Conservation (phyloP, 2,888 invertebrate genomes). For the Leucania comma region DNA sequence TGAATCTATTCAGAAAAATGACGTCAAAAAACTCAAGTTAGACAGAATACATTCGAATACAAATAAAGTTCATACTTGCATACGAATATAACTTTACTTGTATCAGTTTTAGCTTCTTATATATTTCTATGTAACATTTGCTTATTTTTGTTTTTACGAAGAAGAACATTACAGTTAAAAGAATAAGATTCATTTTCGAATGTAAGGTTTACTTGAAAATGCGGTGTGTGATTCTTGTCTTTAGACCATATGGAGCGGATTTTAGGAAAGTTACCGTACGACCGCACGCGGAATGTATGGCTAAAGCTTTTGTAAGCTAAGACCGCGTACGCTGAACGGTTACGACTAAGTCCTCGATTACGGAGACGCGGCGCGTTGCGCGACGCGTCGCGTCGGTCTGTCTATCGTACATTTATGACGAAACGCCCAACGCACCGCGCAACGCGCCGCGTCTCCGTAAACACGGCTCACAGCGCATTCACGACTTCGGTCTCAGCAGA, state of each 20-base stretch:
- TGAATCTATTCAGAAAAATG: background rate
- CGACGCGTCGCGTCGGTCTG: too few species aligned
- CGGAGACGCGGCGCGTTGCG: too few species aligned
- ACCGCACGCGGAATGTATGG: background rate
- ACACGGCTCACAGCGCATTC: too few species aligned
- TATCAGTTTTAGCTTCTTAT: background rate
- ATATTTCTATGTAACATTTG: background rate
- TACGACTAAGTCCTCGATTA: too few species aligned
- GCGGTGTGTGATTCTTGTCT: too few species aligned
- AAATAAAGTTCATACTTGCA: background rate
- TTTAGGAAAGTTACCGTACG: background rate
- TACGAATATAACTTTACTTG: background rate
- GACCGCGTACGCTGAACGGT: background rate
- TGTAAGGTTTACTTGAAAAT: too few species aligned
- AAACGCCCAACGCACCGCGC: too few species aligned
- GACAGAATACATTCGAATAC: background rate
- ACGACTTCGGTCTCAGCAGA: too few species aligned
- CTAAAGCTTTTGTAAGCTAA: background rate
- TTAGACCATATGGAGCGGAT: background rate
- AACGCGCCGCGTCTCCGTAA: too few species aligned
- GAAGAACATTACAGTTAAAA: rapidly evolving
- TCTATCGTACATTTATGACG: too few species aligned
- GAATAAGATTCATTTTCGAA: background rate
- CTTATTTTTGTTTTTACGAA: background rate
- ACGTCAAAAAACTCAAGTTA: background rate